Base-by-base conservation (phyloP, 2,113 vertebrate genomes). In the Mandrillus leucophaeus region DNA sequence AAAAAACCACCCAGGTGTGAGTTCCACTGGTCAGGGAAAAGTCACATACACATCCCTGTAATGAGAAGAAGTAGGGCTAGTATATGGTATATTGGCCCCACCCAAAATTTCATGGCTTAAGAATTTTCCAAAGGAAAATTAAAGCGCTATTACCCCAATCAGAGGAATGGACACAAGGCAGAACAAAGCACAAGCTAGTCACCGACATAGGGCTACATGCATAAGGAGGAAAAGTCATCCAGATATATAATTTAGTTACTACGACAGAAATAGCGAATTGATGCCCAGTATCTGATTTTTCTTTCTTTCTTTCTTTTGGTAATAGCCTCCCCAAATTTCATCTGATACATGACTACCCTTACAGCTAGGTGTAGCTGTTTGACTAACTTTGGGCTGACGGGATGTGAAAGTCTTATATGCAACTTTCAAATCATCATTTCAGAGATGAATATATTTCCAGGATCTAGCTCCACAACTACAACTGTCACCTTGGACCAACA, bases 341-440 rank as follows among this genome's bases (percentile, higher is more conserved):
- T 93, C 40, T 94, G 76, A 61, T 66, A 87, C 16, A 61, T n/a
- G 23, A 91, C 25, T 68, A 92, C 86, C 93, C 73, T 97, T 89
- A 88, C 52, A 97, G 95, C 95, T 97, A 97, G 95, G 78, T 92
- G 55, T 96, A 95, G 95, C 95, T 97, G 92, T 96, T 96, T 96
- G 59, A 92, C 94, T 82, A 95, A 97, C 40, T 96, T 96, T 96
- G 79, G 48, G 40, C 43, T 91, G 72, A 90, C 66, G 11, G 52
- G 40, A 88, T 93, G 9, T 75, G 50, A 92, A 95, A 95, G 73
- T 93, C 66, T 88, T 78, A 93, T 5, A 48, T 40, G 30, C 66
- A 96, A 93, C 66, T 96, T 80, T 96, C 72, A 93, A 72, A 68
- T 75, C 48, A 95, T 70, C 81, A 97, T 75, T 85, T 97, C 57